Percentiles rank a stretch among this genome's conserved stretches.
Evolutionary conservation across 2,797 vertebrate species (phyloP).

Genomic region (Miichthys miiuy): DNA sequence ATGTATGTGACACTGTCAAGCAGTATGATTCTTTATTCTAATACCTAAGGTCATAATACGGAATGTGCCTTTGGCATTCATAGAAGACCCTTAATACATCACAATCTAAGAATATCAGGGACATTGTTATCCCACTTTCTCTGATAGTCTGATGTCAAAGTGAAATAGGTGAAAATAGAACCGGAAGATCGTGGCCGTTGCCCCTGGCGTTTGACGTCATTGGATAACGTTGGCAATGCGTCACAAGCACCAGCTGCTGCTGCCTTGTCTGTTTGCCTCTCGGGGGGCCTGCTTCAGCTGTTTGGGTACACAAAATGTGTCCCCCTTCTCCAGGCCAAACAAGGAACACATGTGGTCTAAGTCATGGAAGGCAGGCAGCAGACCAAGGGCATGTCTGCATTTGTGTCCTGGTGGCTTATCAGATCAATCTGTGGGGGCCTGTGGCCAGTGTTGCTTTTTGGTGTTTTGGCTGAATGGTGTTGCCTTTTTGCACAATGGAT

Average conservation of each 20-base stretch:
- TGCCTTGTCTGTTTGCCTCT: conserved; percentile 65
- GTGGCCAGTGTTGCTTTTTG: conserved; percentile 41
- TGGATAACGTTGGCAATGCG: conserved; percentile 67
- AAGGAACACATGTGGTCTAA: conserved; percentile 79
- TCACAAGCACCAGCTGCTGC: conserved; percentile 80
- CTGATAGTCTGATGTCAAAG: conserved; percentile 45
- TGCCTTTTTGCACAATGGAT: conserved; percentile 47
- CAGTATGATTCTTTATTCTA: neutral
- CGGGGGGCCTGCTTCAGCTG: conserved; percentile 78
- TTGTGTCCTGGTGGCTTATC: conserved; percentile 65
- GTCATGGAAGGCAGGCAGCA: conserved; percentile 64
- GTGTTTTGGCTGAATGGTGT: conserved; percentile 47
- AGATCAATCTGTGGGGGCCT: conserved; percentile 46
- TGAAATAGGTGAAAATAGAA: conserved; percentile 62
- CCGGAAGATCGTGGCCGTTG: conserved; percentile 51
- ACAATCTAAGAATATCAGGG: conserved; percentile 5
- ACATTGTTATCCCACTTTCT: conserved; percentile 11
- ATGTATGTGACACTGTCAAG: neutral
- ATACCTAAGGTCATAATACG: neutral
- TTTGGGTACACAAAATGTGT: conserved; percentile 76
- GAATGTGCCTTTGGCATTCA: neutral
- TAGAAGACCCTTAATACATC: neutral
- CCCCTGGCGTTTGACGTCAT: conserved; percentile 76
- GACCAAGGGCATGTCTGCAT: conserved; percentile 64
- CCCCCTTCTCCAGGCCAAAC: conserved; percentile 68